phyloP scores from a whole-genome alignment of 2,888 invertebrate genomes.

The Blastobasis lacticolella region DNA sequence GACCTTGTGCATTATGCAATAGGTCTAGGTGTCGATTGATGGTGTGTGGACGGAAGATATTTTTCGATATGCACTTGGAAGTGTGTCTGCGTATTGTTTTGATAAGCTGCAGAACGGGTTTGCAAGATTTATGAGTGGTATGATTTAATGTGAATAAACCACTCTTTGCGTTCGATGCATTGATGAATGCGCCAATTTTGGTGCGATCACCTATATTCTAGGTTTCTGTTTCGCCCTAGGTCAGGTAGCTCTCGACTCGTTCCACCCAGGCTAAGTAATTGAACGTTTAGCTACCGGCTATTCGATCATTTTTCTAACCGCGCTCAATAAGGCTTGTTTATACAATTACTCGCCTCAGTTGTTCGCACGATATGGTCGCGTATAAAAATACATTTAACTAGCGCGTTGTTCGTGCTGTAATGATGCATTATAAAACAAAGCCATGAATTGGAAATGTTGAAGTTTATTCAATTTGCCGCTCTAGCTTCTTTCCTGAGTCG shows the following conservation, averaged over 20 bases:
- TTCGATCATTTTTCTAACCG: not conserved
- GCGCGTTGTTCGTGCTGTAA: too few species aligned
- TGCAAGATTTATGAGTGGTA: slow-evolving; percentile 68
- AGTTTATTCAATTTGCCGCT: slow-evolving; percentile 3
- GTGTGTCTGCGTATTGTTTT: slow-evolving; percentile 75
- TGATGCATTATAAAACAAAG: too few species aligned
- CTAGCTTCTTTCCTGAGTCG: slow-evolving; percentile 4
- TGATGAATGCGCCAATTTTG: slow-evolving; percentile 65
- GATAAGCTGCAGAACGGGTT: slow-evolving; percentile 74
- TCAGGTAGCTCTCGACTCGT: not conserved
- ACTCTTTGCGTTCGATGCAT: slow-evolving; percentile 60
- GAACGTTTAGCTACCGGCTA: not conserved
- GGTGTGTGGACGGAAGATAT: slow-evolving; percentile 39
- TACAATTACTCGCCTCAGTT: too few species aligned
- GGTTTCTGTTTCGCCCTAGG: slow-evolving; percentile 8
- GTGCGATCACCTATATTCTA: slow-evolving; percentile 41
- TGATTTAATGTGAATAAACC: slow-evolving; percentile 75
- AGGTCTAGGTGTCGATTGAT: slow-evolving; percentile 33
- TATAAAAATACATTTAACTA: too few species aligned
- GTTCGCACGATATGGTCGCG: too few species aligned
- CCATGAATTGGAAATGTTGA: too few species aligned
- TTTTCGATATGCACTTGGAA: slow-evolving; percentile 50
- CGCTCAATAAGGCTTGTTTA: not conserved
- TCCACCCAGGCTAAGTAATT: not conserved
- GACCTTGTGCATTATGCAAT: slow-evolving; percentile 39